Base-by-base conservation (phyloP, 2,888 invertebrate species). In the Drosophila ezoana region DNA sequence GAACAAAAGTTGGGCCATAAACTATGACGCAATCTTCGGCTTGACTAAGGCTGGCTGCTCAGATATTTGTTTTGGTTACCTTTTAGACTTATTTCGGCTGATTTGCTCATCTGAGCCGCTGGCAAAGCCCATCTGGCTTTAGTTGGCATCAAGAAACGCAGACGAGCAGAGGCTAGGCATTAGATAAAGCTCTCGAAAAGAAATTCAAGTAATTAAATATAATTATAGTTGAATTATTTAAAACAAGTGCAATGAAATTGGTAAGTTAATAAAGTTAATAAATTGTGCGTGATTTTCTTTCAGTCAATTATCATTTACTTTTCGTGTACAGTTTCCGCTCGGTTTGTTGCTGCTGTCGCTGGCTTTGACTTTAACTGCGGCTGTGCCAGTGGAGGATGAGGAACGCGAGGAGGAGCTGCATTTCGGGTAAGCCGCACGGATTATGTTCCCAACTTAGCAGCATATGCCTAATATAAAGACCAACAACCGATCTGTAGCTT, bases 11-110 rank as follows among this genome's bases (percentile, higher is more conserved):
- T 81, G 76, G 64, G 62, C 77, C 76, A 83, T 80, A 78, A 79
- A 80, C 86, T 76, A 88, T 90, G 90, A 90, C 89, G 89, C 82
- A 82, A 89, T 78, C 88, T 23, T 2, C 8, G 59, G 23, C 38
- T 56, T 58, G 52, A 60, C 48, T 38, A 37, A 54, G 63, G 72
- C 64, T 45, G 61, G 52, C 75, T 52, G 62, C 81, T 81, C 37
- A 74, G 74, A 70, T 79, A 86, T 87, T 87, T 87, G 83, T 82
- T 86, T 88, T 81, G 66, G 80, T 80, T 88, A 77, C 69, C 48
- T 82, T 74, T 76, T 59, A 32, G 60, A 79, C 70, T 81, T 79
- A 75, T 87, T 88, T 87, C 62, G 52, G 79, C 72, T 72, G 87
- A 69, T 87, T 75, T 68, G 84, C 75, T 84, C 77, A 84, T 75